Conservation (phyloP, 2,888 invertebrate species). For the Drosophila prostipennis region DNA sequence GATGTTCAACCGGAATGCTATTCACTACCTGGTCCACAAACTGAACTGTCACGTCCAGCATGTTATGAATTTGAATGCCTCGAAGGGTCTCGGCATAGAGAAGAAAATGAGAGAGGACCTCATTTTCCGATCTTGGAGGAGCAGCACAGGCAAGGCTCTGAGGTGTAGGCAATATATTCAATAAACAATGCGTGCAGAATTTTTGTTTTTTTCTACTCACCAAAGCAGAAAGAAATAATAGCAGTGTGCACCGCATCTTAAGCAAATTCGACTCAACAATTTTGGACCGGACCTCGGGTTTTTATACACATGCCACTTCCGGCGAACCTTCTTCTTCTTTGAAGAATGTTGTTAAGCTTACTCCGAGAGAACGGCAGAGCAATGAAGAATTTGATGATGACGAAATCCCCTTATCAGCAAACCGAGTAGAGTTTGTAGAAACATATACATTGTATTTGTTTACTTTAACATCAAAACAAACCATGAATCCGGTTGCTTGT, state of each 20-base stretch:
- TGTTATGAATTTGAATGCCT: conserved; percentile 3
- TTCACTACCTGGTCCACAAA: background rate
- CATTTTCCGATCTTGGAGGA: conserved; percentile 1
- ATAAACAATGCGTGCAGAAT: too few relatives aligned
- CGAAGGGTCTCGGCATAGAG: conserved; percentile 8
- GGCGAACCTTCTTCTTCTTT: too few relatives aligned
- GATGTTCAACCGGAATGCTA: conserved; percentile 12
- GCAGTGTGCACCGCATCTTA: conserved; percentile 8
- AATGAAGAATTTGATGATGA: too few relatives aligned
- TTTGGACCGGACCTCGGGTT: background rate
- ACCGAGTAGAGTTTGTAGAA: too few relatives aligned
- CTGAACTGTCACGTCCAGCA: background rate
- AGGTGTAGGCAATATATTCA: background rate
- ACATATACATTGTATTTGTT: too few relatives aligned
- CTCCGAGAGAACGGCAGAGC: too few relatives aligned
- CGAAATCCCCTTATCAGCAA: too few relatives aligned
- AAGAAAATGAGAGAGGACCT: conserved; percentile 13
- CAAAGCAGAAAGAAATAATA: conserved; percentile 7
- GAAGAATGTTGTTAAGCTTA: too few relatives aligned
- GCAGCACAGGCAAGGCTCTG: conserved; percentile 11
- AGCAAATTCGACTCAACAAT: background rate
- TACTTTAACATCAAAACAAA: too few relatives aligned
- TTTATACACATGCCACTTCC: conserved; percentile 4
- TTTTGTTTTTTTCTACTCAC: background rate
- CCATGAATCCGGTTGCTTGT: too few relatives aligned